Percentiles rank a stretch among this genome's conserved stretches.
phyloP scores from a whole-genome alignment of 2,888 invertebrate genomes.

The Enchytraeus crypticus region DNA sequence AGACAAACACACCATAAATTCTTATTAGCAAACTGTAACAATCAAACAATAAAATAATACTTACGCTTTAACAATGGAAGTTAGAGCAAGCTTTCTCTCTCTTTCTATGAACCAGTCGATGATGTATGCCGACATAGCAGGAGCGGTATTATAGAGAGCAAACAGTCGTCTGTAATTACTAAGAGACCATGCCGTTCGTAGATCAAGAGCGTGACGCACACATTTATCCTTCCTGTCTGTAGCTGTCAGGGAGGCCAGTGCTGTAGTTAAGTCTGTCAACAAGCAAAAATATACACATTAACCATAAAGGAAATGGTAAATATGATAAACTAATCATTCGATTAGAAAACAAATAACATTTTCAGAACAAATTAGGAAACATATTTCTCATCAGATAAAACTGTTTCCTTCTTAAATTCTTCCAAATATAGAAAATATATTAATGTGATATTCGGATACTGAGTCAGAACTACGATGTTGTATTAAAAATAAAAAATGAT shows the following conservation, averaged over 20 bases:
- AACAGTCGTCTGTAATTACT: slow-evolving; percentile 89
- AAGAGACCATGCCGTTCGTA: slow-evolving; percentile 85
- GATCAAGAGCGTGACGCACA: slow-evolving; percentile 73
- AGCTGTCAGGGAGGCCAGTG: slow-evolving; percentile 68
- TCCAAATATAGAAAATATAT: too few species aligned
- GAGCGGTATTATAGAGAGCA: slow-evolving; percentile 75
- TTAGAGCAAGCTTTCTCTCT: slow-evolving; percentile 83
- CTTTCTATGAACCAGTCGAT: slow-evolving; percentile 97
- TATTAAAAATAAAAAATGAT: too few species aligned
- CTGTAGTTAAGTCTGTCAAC: slow-evolving; percentile 3
- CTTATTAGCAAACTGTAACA: too few species aligned
- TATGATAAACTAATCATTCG: too few species aligned
- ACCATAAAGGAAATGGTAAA: not conserved
- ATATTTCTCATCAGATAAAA: too few species aligned
- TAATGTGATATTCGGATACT: too few species aligned
- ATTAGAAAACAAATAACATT: too few species aligned
- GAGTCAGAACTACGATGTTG: too few species aligned
- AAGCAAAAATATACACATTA: not conserved
- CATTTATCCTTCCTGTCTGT: slow-evolving; percentile 72
- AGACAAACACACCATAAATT: too few species aligned
- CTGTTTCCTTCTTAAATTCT: too few species aligned
- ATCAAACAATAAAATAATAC: slow-evolving; percentile 59
- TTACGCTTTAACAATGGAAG: slow-evolving; percentile 91
- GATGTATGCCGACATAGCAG: slow-evolving; percentile 89
- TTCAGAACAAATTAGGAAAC: too few species aligned